phyloP scores from a whole-genome alignment of 2,888 invertebrate species.

The Mesorhabditis spiculigera region DNA sequence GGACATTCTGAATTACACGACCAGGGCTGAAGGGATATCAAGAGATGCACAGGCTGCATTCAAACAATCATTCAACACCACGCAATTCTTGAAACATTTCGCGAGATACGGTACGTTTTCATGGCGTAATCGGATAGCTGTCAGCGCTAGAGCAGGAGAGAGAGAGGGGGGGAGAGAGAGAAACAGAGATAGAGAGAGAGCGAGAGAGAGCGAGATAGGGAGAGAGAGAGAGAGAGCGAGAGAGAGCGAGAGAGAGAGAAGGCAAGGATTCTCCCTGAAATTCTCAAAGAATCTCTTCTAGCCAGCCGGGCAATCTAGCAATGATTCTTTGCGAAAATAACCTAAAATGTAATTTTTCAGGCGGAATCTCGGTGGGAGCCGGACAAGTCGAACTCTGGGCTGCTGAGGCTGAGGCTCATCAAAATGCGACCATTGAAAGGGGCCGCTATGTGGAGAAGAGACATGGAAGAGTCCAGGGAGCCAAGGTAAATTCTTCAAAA shows the following conservation, averaged over 20 bases:
- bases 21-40: slow-evolving; percentile 19
- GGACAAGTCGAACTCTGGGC: slow-evolving; percentile 41
- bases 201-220: no score
- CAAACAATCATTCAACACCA: slow-evolving; percentile 38
- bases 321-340: no score
- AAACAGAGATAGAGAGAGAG: no score
- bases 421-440: slow-evolving; percentile 54
- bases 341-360: background rate
- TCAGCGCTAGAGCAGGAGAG: no score
- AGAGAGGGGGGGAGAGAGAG: no score
- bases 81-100: slow-evolving; percentile 31
- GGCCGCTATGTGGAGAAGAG: slow-evolving; percentile 52
- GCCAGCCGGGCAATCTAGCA: no score
- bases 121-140: no score
- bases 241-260: no score
- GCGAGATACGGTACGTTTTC: background rate
- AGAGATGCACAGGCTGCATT: slow-evolving; percentile 25
- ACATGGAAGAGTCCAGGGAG: slow-evolving; percentile 24
- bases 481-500: background rate
- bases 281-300: no score
- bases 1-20: slow-evolving; percentile 18
- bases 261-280: no score
- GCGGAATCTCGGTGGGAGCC: slow-evolving; percentile 30
- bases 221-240: no score
- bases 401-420: slow-evolving; percentile 55